These are phyloP conservation scores for Melanostoma mellinum DNA, from an alignment of 2,888 invertebrate genomes.

Conservation along the genomic window DNA sequence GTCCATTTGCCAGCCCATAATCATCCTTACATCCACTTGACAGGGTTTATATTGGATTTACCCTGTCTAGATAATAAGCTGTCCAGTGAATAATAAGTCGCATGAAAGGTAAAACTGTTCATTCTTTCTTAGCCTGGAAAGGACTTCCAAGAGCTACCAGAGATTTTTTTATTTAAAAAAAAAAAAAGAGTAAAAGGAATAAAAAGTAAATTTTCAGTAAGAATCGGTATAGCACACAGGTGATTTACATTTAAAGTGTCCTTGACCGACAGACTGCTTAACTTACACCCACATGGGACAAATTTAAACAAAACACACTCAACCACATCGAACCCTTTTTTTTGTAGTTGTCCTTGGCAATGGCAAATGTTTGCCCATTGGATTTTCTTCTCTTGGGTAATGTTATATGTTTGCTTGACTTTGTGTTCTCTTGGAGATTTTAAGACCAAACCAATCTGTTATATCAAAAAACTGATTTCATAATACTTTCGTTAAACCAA, in stretches of 20 bases:
- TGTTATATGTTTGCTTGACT: conserved; percentile 56
- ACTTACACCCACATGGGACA: conserved; percentile 22
- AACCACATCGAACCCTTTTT: conserved; percentile 33
- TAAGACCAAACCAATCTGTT: neutral
- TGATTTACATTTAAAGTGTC: conserved; percentile 59
- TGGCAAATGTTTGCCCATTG: conserved; percentile 32
- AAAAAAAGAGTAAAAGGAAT: conserved; percentile 8
- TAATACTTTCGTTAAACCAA: neutral
- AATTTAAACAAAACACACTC: conserved; percentile 37
- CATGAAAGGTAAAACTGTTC: conserved; percentile 31
- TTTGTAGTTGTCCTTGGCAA: conserved; percentile 7
- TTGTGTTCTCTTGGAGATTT: conserved; percentile 21
- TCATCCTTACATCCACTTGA: conserved; percentile 12
- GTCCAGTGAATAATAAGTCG: conserved; percentile 23
- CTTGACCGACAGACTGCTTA: conserved; percentile 53
- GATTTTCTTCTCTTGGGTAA: neutral
- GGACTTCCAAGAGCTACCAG: conserved; percentile 28
- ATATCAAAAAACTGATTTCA: neutral
- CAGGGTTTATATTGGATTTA: conserved; percentile 37
- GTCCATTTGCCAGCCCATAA: conserved; percentile 16
- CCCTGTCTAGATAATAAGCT: conserved; percentile 38
- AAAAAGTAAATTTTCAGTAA: neutral
- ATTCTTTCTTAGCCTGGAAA: conserved; percentile 13
- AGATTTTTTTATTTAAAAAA: conserved; percentile 22
- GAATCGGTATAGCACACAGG: conserved; percentile 10